Evolutionary conservation across 2,113 vertebrate genomes (phyloP), one percentile per base, ranked within the genome.

Genomic region (Rallus limicola): DNA sequence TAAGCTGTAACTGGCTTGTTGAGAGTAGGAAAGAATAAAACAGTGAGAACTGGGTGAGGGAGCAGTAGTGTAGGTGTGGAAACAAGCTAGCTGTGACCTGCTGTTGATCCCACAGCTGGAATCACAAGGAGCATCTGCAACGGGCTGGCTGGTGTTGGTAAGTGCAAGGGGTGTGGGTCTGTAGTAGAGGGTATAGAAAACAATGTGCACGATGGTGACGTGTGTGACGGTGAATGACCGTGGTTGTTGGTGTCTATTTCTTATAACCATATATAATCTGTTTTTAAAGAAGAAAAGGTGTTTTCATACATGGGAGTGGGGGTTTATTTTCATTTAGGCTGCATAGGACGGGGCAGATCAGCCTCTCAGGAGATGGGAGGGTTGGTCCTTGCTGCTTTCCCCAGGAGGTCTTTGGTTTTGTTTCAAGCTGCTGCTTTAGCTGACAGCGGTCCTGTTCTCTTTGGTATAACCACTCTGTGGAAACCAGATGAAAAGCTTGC

Each of bases 401-500:
- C 59, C 38, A 2, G 23, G 69, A 63, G 83, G 81, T 78, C 55
- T 13, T 23, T 19, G 69, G 46, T 48, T 53, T 34, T 4, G 20
- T 33, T 52, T 63, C 56, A 13, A 26, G 75, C 81, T 89, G 89
- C 94, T 88, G 81, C 28, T 34, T 26, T 18, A 52, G 64, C 44
- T 56, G 33, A n/a, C 75, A 53, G 68, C 20, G 70, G 46, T 92
- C 82, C 77, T 72, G 63, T 53, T 89, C 86, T 9, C 34, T 48
- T 81, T 55, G 77, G 12, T 93, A 28, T 52, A 79, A 82, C 81
- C 63, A 26, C 60, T 95, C 75, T 44, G 44, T 53, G 74, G 80
- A 69, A 74, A 87, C 65, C 88, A 63, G 95, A 88, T 70, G 72
- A 63, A 59, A 93, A 92, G 88, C 80, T 96, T 84, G 92, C 88